Evolutionary conservation across 2,888 invertebrate species (phyloP).

Genomic region (Dastarcus helophoroides): DNA sequence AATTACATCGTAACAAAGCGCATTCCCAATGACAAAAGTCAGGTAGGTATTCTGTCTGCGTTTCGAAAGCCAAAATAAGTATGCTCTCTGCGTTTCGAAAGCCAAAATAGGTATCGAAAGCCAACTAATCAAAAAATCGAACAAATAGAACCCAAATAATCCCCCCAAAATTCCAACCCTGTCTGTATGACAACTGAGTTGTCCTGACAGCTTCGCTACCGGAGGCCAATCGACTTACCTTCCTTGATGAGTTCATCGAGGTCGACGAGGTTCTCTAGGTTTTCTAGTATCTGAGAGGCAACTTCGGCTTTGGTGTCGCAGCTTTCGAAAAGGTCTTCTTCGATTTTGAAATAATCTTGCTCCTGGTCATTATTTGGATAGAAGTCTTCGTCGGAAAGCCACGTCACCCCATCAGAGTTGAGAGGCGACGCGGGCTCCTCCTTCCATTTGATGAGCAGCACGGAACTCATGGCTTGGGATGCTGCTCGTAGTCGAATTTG

Average conservation of each 20-base stretch:
- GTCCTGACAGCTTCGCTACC: too few relatives aligned
- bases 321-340: constrained; percentile 20
- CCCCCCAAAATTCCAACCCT: too few relatives aligned
- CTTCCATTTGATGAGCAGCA: constrained; percentile 38
- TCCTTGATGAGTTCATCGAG: constrained; percentile 58
- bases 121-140: too few relatives aligned
- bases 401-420: constrained; percentile 29
- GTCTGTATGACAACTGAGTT: too few relatives aligned
- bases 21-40: too few relatives aligned
- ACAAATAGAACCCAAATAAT: too few relatives aligned
- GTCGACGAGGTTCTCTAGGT: constrained; percentile 36
- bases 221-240: too few relatives aligned
- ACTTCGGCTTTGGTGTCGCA: constrained; percentile 42
- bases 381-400: constrained; percentile 28
- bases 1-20: too few relatives aligned
- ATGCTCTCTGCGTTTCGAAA: too few relatives aligned
- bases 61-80: too few relatives aligned
- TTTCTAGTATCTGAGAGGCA: constrained; percentile 53
- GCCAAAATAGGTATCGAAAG: too few relatives aligned
- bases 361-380: constrained; percentile 28
- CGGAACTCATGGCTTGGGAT: constrained; percentile 25
- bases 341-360: constrained; percentile 26
- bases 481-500: constrained; percentile 13
- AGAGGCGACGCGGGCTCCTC: constrained; percentile 43
- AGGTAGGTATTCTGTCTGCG: too few relatives aligned